A percentile compares a stretch with the other conserved stretches of the same genome.
phyloP scores from a whole-genome alignment of 2,113 vertebrate genomes.

The Micromys minutus region DNA sequence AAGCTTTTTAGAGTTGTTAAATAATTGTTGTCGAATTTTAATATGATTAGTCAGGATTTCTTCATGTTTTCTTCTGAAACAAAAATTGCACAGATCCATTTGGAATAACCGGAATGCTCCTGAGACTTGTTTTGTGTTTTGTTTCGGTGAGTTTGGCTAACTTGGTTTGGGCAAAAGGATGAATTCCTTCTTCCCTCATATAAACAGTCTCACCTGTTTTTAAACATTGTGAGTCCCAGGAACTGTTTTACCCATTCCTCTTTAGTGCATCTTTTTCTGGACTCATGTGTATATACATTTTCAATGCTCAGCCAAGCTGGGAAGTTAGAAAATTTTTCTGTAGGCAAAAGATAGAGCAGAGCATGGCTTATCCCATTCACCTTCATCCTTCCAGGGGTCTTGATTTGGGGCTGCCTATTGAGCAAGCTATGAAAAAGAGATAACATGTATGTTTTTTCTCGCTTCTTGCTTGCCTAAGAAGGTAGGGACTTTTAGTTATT shows the following conservation, averaged over 20 bases:
- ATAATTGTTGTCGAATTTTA: not conserved
- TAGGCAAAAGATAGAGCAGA: not conserved
- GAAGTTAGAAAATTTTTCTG: not conserved
- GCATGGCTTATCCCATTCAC: not conserved
- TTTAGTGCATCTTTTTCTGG: not conserved
- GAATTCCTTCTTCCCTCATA: not conserved
- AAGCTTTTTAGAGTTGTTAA: not conserved
- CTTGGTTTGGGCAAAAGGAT: not conserved
- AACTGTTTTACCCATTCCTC: not conserved
- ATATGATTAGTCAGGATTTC: not conserved
- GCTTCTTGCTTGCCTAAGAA: constrained; percentile 12
- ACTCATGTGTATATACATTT: not conserved
- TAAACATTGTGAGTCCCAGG: not conserved
- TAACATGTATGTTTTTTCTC: not conserved
- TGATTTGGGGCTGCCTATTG: not conserved
- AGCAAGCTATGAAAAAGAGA: not conserved
- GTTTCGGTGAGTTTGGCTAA: not conserved
- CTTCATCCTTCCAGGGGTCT: not conserved
- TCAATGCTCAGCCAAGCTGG: not conserved
- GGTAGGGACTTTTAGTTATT: not conserved
- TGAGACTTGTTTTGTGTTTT: not conserved
- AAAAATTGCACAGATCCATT: not conserved
- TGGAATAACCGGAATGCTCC: not conserved
- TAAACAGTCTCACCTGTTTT: not conserved
- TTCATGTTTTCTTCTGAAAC: not conserved